Evolutionary conservation across 2,797 vertebrate genomes (phyloP).

Genomic region (Caiman crocodilus): DNA sequence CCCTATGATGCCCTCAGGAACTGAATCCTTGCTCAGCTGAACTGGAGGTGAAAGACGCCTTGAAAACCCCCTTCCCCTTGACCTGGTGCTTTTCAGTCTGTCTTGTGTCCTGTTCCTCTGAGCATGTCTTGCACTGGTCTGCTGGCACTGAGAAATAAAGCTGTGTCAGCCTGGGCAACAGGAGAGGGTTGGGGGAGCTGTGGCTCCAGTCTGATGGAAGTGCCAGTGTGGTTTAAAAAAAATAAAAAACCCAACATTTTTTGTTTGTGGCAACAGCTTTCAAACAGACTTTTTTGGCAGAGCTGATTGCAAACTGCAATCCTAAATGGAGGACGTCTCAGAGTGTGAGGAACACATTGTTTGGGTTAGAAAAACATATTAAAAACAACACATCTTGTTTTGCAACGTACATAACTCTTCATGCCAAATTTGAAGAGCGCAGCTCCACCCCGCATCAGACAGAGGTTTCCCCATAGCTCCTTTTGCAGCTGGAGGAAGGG

Average conservation of each 20-base stretch:
- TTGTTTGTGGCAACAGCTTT: constrained; percentile 67
- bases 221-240: background rate
- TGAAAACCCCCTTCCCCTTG: background rate
- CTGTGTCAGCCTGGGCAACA: background rate
- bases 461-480: constrained; percentile 60
- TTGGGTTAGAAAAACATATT: constrained; percentile 83
- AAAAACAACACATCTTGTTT: constrained; percentile 86
- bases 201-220: constrained; percentile 49
- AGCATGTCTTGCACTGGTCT: background rate
- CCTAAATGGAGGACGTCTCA: constrained; percentile 70
- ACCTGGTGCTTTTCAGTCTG: background rate
- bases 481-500: constrained; percentile 26
- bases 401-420: constrained; percentile 79
- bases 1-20: background rate
- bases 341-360: constrained; percentile 86
- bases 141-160: background rate
- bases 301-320: constrained; percentile 74
- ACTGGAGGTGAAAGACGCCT: background rate
- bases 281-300: constrained; percentile 67
- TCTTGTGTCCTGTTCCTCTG: background rate
- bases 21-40: background rate
- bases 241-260: background rate
- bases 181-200: background rate
- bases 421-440: constrained; percentile 76
- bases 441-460: constrained; percentile 63